Base-by-base conservation (phyloP, 2,797 vertebrate genomes). In the Platyrinchus mystaceus region DNA sequence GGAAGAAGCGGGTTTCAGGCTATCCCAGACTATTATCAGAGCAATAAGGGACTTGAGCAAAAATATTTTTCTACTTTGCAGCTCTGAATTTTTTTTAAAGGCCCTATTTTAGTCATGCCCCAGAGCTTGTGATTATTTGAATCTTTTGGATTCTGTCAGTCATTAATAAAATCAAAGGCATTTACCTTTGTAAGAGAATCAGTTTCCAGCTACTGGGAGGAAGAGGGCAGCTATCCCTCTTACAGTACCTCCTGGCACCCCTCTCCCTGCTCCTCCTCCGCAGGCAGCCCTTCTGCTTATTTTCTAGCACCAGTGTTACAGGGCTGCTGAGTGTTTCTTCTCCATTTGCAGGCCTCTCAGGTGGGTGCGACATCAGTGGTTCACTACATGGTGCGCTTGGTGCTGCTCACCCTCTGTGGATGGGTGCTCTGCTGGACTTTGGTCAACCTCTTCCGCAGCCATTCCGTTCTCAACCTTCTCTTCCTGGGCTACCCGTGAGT, bases 401-500 rank as follows among this genome's bases (percentile, higher is more conserved):
- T 98, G 95, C 98, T 99, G 87, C 98, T 99, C 79, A 99, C 99
- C 43, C 96, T 99, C 94, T 99, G 99, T 66, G 99, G 99, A 87
- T 99, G 99, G 99, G 98, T 99, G 68, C 98, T 99, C 87, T 99
- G 99, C 97, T 99, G 99, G 99, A 99, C 99, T 17, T 98, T 99
- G 59, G 98, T 99, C 96, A 99, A 99, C 97, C 99, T 99, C 96
- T 99, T 99, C 98, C 98, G 98, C 97, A 99, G 98, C 96, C 97
- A 99, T 97, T 99, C 99, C 36, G 98, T 99, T 78, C 99, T 99
- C 94, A 99, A 99, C 97, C 99, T 99, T 71, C 99, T 99, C 88
- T 99, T 99, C 97, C 98, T 99, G 96, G 99, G 99, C 96, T 99
- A 99, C 97, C 99, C 99, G 99, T 99, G 97, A 99, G 99, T 99